Base-by-base conservation (phyloP, 2,888 invertebrate genomes). In the Cephus rjabovi region DNA sequence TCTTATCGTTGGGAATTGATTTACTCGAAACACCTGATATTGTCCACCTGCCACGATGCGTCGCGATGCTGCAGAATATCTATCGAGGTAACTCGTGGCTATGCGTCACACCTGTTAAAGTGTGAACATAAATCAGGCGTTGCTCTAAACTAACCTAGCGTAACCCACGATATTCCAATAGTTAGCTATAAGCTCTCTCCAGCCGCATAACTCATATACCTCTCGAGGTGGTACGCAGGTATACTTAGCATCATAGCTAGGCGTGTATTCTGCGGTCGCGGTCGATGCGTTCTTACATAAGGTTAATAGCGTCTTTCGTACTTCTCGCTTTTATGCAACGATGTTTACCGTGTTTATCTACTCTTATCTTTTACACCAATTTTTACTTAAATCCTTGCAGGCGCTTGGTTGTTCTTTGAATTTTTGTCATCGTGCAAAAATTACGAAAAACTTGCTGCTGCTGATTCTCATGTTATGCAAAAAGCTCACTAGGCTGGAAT, bases 71-170 rank as follows among this genome's bases (percentile, higher is more conserved):
- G 75, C 78, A 73, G 75, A 75, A 78, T 78, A 76, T 71, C 71
- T 23, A 34, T 68, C 73, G 69, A 37, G 74, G 76, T 76, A 74
- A 78, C 78, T 78, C 76, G 76, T 73, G 78, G 78, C 78, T 73
- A 35, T 76, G 78, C 78, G 78, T 78, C 76, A 76, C 78, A 78
- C 78, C 78, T 78, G 76, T 78, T 78, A 78, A 78, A 79, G 76
- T 74, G 79, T 76, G 76, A 74, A 74, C 79, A 79, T 79, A 79
- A 79, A 77, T 79, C 79, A 79, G 79, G 37, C 74, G 76, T 77
- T 76, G 76, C 73, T 79, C 79, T 76, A 79, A 76, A 79, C 79
- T 79, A 77, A 79, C 79, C 74, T 76, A 76, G 76, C 79, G 76
- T 73, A 79, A 79, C 79, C 79, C 74, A 77, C 79, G 76, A 79